Evolutionary conservation across 2,797 vertebrate genomes (phyloP), one percentile per base, ranked within the genome.

Genomic region (Tenualosa ilisha): DNA sequence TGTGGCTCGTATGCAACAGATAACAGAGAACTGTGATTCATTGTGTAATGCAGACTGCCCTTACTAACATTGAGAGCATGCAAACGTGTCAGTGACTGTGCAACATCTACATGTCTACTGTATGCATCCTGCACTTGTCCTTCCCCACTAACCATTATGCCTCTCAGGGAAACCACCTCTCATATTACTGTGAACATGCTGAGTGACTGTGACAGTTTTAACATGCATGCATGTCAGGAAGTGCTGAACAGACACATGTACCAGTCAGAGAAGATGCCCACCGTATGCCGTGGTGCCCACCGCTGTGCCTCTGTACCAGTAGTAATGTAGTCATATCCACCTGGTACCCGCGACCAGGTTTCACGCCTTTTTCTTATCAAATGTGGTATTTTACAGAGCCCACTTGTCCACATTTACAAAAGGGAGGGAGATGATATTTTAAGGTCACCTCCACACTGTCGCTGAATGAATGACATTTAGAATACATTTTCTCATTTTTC

Each of bases 381-480:
- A 95, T 93, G 91, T 96, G 94, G 92, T 96, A 96, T 95, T 96
- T 96, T 93, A 92, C 93, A 91, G 91, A 94, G 91, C 92, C 92
- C 86, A 91, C 88, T 92, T 92, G 84, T 91, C 94, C 95, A 92
- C 92, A 88, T 94, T 94, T 95, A 93, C 96, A 96, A 95, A 93
- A 89, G 94, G 72, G 87, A 90, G 95, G 79, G 93, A 96, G 93
- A 92, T 93, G 94, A 95, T 93, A 95, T 95, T 95, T 96, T 96
- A 97, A 97, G 96, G 96, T 97, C 96, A 97, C 88, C 82, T 87
- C 89, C 93, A 93, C 92, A 93, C 91, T 92, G 92, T 92, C 91
- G 94, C 94, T 94, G 94, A 96, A 95, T 95, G 94, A 95, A 95
- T 97, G 95, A 96, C 96, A 96, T 97, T 97, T 97, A 95, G 92